Evolutionary conservation across 2,797 vertebrate genomes (phyloP), one percentile per base, ranked within the genome.

Genomic region (Sebastes hubbsi): DNA sequence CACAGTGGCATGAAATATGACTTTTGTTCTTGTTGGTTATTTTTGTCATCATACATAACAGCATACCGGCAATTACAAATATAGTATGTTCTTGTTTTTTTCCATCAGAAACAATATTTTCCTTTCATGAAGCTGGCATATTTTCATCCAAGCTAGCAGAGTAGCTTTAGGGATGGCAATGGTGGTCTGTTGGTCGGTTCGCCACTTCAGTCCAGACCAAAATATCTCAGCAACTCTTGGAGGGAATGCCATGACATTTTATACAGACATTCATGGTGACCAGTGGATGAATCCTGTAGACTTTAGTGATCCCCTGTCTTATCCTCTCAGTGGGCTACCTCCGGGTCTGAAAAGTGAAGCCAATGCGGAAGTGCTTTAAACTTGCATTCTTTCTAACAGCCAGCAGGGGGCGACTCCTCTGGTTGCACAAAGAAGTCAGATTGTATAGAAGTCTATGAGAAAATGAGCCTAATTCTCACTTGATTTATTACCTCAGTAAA

Each of bases 11-110:
- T 71, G 49, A 69, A 55, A 62, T 70, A 52, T 59, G 0, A 73
- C 59, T 75, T 77, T 13, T 77, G 55, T 25, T 11, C 10, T 60
- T 70, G 61, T 42, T 24, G 13, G 12, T 16, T 60, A 55, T 14
- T 54, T 72, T 74, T 61, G 13, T 46, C 9, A 29, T 60, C 56
- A 1, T 64, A 54, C 13, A 9, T 10, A 58, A 2, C 42, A 20
- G 1, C 13, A 12, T 13, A 42, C 5, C 8, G 18, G 1, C 25
- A 60, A 49, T 30, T 7, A 24, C 25, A 49, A 16, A 30, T 0
- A 4, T 16, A 30, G 2, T 61, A 49, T 61, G 29, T 55, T 55
- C 7, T 32, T 55, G 20, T 22, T 29, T 55, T 14, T 56, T 12
- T 12, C 2, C 52, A 22, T 18, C 12, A 22, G 8, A 42, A 18